Conservation (phyloP, 1,140 invertebrate species). For the Drosophila gunungcola region DNA sequence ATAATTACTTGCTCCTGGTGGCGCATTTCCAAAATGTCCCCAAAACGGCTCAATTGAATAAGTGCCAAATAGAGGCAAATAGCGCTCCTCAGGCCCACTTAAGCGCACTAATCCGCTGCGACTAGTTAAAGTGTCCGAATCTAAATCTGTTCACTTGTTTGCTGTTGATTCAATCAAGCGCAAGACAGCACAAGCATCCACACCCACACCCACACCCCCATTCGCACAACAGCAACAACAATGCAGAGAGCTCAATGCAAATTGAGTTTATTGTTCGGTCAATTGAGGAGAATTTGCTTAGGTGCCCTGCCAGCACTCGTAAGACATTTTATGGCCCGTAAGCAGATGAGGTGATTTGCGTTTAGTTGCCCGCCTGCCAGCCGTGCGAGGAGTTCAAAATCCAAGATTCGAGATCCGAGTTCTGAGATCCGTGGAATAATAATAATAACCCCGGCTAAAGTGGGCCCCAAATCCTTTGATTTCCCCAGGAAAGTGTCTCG, state of each 20-base stretch:
- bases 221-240: neutral
- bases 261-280: conserved; percentile 70
- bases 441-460: conserved; percentile 5
- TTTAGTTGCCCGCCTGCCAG: conserved; percentile 34
- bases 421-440: conserved; percentile 9
- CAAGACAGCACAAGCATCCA: conserved; percentile 12
- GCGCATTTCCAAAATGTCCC: conserved; percentile 21
- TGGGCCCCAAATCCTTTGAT: conserved; percentile 19
- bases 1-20: conserved; percentile 40
- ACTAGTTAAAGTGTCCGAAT: conserved; percentile 74
- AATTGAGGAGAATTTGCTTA: conserved; percentile 60
- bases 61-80: conserved; percentile 53
- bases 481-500: conserved; percentile 36
- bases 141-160: conserved; percentile 65
- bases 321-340: conserved; percentile 40
- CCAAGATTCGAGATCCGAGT: conserved; percentile 19
- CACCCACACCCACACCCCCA: conserved; percentile 19
- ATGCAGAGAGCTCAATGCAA: conserved; percentile 52
- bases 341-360: conserved; percentile 49
- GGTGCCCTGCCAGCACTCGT: conserved; percentile 28
- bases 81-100: conserved; percentile 28
- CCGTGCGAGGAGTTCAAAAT: conserved; percentile 26
- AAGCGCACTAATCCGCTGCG: conserved; percentile 43
- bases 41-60: conserved; percentile 63
- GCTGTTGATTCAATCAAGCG: conserved; percentile 71